Percentiles rank a stretch among this genome's conserved stretches.
Evolutionary conservation across 53 echinoderm and acorn worm genomes (phyloP).

Genomic region (Actinopyga echinites): DNA sequence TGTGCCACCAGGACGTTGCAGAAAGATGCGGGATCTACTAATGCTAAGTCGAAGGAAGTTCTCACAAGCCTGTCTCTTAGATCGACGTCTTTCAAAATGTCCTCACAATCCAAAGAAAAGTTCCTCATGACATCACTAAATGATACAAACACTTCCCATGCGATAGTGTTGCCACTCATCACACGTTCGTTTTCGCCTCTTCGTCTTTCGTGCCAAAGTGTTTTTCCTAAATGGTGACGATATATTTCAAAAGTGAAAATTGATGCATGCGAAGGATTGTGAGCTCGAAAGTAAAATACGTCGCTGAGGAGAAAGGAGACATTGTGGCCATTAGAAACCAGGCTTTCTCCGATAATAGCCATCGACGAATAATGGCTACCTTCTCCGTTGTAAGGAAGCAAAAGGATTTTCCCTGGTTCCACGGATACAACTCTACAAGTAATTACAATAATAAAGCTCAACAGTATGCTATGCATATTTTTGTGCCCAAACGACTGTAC

Average conservation of each 20-base stretch:
- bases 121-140: slow-evolving; percentile 15
- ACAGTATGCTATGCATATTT: too few relatives aligned
- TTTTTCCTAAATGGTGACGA: slow-evolving; percentile 6
- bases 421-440: too few relatives aligned
- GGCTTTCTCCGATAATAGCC: slow-evolving; percentile 10
- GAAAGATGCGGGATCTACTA: slow-evolving; percentile 4
- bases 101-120: slow-evolving; percentile 41
- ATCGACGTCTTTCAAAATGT: neutral
- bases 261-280: neutral
- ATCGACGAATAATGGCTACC: slow-evolving; percentile 44
- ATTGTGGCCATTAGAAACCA: slow-evolving; percentile 21
- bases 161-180: neutral
- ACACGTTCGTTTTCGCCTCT: slow-evolving; percentile 5
- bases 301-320: slow-evolving; percentile 17
- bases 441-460: too few relatives aligned
- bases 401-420: neutral
- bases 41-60: neutral
- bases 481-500: too few relatives aligned
- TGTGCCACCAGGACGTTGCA: slow-evolving; percentile 6
- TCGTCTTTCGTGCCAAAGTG: neutral
- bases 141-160: neutral
- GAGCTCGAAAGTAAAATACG: neutral
- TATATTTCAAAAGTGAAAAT: neutral
- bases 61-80: slow-evolving; percentile 3
- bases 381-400: slow-evolving; percentile 26